Evolutionary conservation across 2,113 vertebrate genomes (phyloP).

Genomic region (Phylloscopus trochiloides): DNA sequence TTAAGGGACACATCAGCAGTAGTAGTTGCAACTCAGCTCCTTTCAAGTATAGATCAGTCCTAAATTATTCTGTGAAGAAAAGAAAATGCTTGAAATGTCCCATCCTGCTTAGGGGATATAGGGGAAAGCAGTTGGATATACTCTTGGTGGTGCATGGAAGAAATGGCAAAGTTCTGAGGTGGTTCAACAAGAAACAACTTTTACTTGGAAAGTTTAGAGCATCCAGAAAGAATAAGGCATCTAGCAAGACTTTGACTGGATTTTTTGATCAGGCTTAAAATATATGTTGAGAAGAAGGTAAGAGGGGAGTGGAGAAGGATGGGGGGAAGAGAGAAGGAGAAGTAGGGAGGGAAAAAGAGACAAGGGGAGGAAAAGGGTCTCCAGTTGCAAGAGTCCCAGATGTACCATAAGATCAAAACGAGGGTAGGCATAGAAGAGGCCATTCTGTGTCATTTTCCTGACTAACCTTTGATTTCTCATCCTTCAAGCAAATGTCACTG

Average conservation of each 20-base stretch:
- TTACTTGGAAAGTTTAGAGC: not conserved
- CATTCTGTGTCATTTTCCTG: not conserved
- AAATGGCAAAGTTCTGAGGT: not conserved
- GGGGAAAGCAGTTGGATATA: not conserved
- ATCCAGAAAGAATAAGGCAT: not conserved
- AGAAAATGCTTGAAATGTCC: not conserved
- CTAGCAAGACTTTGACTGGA: not conserved
- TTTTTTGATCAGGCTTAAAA: not conserved
- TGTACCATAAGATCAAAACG: not conserved
- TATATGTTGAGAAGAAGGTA: not conserved
- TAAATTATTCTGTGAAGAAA: not conserved
- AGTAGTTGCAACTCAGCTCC: not conserved
- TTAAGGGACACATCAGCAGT: not conserved
- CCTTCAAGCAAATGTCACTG: not conserved
- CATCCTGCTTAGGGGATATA: accelerated
- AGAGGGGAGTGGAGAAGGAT: not conserved
- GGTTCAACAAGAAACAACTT: not conserved
- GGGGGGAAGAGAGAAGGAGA: too few species aligned
- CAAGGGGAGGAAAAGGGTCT: not conserved
- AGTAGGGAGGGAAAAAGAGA: not conserved
- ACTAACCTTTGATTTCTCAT: not conserved
- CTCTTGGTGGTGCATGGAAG: accelerated
- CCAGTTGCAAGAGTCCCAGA: not conserved
- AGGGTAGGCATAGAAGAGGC: not conserved
- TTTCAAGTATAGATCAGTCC: not conserved